These are phyloP conservation scores for Drosophila sordidula DNA, from an alignment of 2,888 invertebrate species.

Conservation along the genomic window DNA sequence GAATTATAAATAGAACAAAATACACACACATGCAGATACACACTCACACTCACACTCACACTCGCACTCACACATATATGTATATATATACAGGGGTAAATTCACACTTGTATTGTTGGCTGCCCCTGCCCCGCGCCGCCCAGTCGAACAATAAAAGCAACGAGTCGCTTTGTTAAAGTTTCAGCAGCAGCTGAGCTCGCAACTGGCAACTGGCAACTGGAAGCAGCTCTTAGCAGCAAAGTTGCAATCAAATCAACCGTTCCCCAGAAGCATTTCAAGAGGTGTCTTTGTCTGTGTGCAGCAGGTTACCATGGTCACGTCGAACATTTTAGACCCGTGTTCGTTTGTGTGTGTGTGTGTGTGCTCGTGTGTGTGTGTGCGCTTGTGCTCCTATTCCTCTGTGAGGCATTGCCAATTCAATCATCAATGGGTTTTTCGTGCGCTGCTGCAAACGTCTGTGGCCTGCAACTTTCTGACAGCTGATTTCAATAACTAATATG, in stretches of 20 bases:
- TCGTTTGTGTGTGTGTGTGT: not conserved
- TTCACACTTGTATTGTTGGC: constrained; percentile 49
- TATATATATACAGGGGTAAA: constrained; percentile 25
- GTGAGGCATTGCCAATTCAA: constrained; percentile 59
- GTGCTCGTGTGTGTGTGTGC: constrained; percentile 11
- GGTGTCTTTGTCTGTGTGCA: constrained; percentile 56
- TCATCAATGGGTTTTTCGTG: constrained; percentile 63
- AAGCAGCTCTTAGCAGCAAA: constrained; percentile 49
- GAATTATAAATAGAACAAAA: constrained; percentile 80
- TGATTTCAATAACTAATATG: constrained; percentile 81
- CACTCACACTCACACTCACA: too few relatives aligned
- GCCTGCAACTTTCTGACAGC: constrained; percentile 77
- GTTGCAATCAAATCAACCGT: constrained; percentile 77
- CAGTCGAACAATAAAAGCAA: constrained; percentile 52
- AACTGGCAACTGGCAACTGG: constrained; percentile 50
- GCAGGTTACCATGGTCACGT: constrained; percentile 73
- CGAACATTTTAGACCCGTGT: constrained; percentile 51
- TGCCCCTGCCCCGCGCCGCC: not conserved
- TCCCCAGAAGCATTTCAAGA: constrained; percentile 70
- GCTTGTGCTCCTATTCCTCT: constrained; percentile 46
- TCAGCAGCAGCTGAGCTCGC: constrained; percentile 59
- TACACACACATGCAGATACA: constrained; percentile 47
- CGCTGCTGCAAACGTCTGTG: constrained; percentile 44
- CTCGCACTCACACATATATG: constrained; percentile 11
- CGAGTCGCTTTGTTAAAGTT: constrained; percentile 73